Evolutionary conservation across 1,140 invertebrate genomes (phyloP).

Genomic region (Pseudomyrmex pallidus): DNA sequence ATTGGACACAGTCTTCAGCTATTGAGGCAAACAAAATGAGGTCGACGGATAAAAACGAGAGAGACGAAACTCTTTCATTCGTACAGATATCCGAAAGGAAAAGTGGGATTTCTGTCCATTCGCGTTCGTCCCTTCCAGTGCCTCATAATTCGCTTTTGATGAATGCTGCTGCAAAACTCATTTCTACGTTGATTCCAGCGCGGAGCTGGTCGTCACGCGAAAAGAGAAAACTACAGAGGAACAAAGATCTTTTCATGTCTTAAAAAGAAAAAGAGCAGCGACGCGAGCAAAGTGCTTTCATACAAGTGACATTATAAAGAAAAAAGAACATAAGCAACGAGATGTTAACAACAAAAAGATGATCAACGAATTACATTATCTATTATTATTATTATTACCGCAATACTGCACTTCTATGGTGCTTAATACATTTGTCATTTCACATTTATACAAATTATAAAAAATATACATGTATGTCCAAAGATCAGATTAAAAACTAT

Average conservation of each 20-base stretch:
- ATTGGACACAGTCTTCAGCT: slow-evolving; percentile 20
- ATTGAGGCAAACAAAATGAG: slow-evolving; percentile 27
- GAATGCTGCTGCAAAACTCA: slow-evolving; percentile 57
- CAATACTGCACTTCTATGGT: too few relatives aligned
- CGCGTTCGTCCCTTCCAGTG: background rate
- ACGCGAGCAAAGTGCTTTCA: slow-evolving; percentile 9
- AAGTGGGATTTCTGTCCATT: slow-evolving; percentile 16
- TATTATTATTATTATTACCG: background rate
- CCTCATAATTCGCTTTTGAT: slow-evolving; percentile 58
- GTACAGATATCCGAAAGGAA: slow-evolving; percentile 12
- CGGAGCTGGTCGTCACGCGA: slow-evolving; percentile 21
- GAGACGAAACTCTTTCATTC: slow-evolving; percentile 20
- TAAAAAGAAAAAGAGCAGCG: slow-evolving; percentile 48
- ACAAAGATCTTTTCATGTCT: slow-evolving; percentile 44
- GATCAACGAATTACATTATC: background rate
- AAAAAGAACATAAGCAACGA: slow-evolving; percentile 4
- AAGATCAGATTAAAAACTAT: background rate
- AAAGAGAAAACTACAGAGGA: slow-evolving; percentile 26
- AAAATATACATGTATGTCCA: too few relatives aligned
- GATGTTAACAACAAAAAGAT: slow-evolving; percentile 8
- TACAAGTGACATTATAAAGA: background rate
- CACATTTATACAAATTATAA: background rate
- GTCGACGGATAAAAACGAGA: slow-evolving; percentile 10
- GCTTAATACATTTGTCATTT: background rate
- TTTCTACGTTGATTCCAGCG: slow-evolving; percentile 35